Base-by-base conservation (phyloP, 2,888 invertebrate species). In the Nomada ferruginata region DNA sequence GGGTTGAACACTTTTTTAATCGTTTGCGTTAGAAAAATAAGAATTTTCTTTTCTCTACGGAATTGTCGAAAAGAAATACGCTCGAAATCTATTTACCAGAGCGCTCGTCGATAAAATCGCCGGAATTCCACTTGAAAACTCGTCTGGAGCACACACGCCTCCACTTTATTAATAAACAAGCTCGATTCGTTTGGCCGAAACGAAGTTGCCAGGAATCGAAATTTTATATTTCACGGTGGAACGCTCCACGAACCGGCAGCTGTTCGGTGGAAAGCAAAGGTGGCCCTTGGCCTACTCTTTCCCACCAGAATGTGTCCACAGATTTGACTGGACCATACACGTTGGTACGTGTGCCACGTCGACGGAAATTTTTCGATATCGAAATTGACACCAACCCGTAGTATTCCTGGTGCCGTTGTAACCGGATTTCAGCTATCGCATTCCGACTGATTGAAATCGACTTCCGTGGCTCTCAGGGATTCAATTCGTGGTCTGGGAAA, bases 301-400 rank as follows among this genome's bases (percentile, higher is more conserved):
- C 55, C 55, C 59, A 47, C 42, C 23, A 52, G 70, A 61, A 68
- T 68, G 61, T 79, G 71, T 75, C 66, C 79, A 50, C 68, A 60
- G 64, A 79, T 81, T 75, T 42, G 36, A 20, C 42, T 10, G 44
- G 36, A 55, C 23, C 66, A 36, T 23, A 9, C 13, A 36, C n/a
- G 18, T 3, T 20, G 29, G 44, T 65, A 36, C 59, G 36, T 23
- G 26, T 53, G 20, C 42, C 50, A 53, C 57, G 50, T 71, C 36
- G 50, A 26, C 76, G 57, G 55, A 71, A 79, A 82, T 85, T 85
- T 85, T 85, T 82, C 85, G 85, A 82, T 85, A 85, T 85, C 77
- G 85, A 85, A 85, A 85, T 85, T 85, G 85, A 76, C 79, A 79
- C 77, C 57, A 65, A 64, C 53, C 53, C 57, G 23, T 53, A 59